Conservation (phyloP, 2,113 vertebrate species). For the Isichthys henryi region DNA sequence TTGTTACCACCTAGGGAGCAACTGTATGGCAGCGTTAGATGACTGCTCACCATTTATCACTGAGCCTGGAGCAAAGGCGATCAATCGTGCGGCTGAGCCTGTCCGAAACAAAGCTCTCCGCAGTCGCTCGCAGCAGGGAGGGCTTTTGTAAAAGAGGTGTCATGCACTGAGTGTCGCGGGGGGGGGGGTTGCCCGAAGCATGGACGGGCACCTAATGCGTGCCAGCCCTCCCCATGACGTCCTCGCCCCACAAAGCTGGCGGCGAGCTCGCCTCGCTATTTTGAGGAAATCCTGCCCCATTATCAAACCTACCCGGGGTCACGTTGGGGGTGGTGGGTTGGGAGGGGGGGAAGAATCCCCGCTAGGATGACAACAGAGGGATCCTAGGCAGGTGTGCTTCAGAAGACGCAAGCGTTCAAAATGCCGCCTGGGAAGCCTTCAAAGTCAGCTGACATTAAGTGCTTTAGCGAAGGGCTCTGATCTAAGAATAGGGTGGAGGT, state of each 20-base stretch:
- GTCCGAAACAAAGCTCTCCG: neutral
- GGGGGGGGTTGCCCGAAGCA: neutral
- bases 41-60: neutral
- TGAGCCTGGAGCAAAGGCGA: neutral
- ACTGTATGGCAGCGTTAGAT: neutral
- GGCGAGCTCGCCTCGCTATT: neutral
- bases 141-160: neutral
- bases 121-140: neutral
- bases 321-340: neutral
- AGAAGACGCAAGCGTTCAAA: neutral
- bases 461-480: neutral
- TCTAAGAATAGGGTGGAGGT: neutral
- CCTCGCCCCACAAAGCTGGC: neutral
- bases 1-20: constrained; percentile 7
- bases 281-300: neutral
- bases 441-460: neutral
- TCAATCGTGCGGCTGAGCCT: neutral
- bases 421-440: neutral
- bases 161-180: neutral
- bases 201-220: too few relatives aligned
- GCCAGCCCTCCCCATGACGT: neutral
- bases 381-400: neutral
- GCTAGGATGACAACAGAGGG: neutral
- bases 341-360: neutral
- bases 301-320: neutral